phyloP scores from a whole-genome alignment of 2,113 vertebrate genomes.

The Mus musculus region GRCm39 chr7:97087501-97088000 shows the following conservation, averaged over 20 bases:
- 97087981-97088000: not conserved
- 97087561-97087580: not conserved
- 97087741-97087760: not conserved
- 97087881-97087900: not conserved
- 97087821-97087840: not conserved
- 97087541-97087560: not conserved
- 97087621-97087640: not conserved
- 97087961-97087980: not conserved
- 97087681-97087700: not conserved
- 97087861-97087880: not conserved
- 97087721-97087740: not conserved
- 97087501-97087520: not conserved
- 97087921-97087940: not conserved
- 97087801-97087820: not conserved
- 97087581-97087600: not conserved
- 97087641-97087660: not conserved
- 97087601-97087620: not conserved
- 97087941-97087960: constrained; percentile 15
- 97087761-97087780: not conserved
- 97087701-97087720: not conserved
- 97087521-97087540: not conserved
- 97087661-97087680: too few species aligned
- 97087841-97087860: not conserved
- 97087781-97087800: too few species aligned
- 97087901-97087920: not conserved